phyloP scores from a whole-genome alignment of 2,113 vertebrate genomes.

The Pomatostomus ruficeps region DNA sequence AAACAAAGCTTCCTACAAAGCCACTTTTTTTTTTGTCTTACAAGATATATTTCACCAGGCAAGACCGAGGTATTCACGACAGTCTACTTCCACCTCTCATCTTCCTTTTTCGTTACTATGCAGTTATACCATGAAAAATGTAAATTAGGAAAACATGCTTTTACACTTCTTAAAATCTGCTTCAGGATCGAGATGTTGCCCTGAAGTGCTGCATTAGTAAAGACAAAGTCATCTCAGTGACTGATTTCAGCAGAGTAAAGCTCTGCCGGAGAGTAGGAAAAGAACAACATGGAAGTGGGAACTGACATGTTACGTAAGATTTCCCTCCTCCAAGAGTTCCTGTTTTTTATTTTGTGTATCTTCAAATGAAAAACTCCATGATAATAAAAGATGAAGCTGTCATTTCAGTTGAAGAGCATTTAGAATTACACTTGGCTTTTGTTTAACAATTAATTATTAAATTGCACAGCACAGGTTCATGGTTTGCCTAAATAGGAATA shows the following conservation, averaged over 20 bases:
- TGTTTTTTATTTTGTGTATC: not conserved
- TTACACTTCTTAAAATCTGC: not conserved
- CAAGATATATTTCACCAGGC: not conserved
- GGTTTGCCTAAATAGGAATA: not conserved
- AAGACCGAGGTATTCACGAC: not conserved
- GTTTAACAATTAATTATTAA: not conserved
- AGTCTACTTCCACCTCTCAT: not conserved
- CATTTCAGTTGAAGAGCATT: not conserved
- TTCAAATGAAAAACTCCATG: not conserved
- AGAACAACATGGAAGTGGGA: not conserved
- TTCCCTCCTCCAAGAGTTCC: not conserved
- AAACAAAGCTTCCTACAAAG: conserved; percentile 37
- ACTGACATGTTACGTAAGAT: not conserved
- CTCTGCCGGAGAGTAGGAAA: not conserved
- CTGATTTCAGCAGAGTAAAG: not conserved
- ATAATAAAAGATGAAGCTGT: not conserved
- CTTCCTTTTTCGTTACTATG: not conserved
- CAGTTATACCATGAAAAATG: not conserved
- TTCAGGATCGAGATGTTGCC: not conserved
- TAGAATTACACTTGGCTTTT: not conserved
- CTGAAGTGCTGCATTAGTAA: not conserved
- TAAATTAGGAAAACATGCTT: not conserved
- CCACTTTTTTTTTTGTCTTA: not conserved
- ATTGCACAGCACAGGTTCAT: not conserved
- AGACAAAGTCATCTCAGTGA: not conserved